phyloP scores from a whole-genome alignment of 2,113 vertebrate genomes.

The Scomber colias region DNA sequence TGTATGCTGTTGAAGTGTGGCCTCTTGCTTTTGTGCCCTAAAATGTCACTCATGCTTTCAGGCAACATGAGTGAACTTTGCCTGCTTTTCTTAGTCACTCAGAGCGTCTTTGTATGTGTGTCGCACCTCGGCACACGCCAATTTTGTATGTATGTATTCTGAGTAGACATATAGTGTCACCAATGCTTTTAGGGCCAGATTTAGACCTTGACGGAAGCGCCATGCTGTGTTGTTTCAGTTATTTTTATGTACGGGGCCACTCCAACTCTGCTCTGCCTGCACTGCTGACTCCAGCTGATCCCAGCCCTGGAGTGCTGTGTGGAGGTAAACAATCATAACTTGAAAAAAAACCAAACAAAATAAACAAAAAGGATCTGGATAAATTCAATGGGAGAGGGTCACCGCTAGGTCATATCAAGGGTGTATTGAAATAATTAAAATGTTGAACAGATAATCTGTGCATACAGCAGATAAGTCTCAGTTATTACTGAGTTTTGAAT shows the following conservation, averaged over 20 bases:
- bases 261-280: no score
- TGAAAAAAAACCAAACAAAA: background rate
- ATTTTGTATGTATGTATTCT: constrained; percentile 55
- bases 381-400: background rate
- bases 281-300: no score
- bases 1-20: background rate
- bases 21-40: background rate
- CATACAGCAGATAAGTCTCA: background rate
- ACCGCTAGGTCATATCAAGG: background rate
- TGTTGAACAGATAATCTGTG: background rate
- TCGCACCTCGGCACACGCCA: background rate
- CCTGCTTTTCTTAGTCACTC: background rate
- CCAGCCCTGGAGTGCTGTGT: no score
- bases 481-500: constrained; percentile 23
- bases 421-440: background rate
- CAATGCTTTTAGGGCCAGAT: constrained; percentile 18
- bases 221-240: background rate
- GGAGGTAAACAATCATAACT: no score
- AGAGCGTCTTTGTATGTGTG: background rate
- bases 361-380: background rate
- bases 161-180: background rate
- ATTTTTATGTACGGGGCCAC: background rate
- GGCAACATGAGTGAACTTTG: constrained; percentile 10
- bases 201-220: background rate
- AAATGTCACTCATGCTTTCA: constrained; percentile 34